Base-by-base conservation (phyloP, 2,113 vertebrate genomes). In the Engraulis encrasicolus region DNA sequence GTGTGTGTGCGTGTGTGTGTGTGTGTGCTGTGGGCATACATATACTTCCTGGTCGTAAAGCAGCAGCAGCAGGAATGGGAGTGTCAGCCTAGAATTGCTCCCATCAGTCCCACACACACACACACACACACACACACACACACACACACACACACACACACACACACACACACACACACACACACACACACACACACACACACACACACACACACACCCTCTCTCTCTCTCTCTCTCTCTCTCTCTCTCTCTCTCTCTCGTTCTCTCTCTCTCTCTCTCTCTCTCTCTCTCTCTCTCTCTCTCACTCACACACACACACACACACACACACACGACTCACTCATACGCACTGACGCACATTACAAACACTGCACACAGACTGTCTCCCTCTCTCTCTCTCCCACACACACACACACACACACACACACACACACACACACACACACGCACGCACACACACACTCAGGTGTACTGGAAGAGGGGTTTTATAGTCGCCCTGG, bases 401-500 rank as follows among this genome's bases (percentile, higher is more conserved):
- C 40, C 40, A 45, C 40, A 5, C 40, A 45, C 9, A 9, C 40
- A 45, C 40, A 45, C 40, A 5, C 9, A 45, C 9, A 45, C 40
- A 45, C 40, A 45, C 40, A 45, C 40, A 45, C 40, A 45, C 40
- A 45, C 40, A 45, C 80, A 81, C n/a, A 71, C 38, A 82, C 38
- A 77, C 38, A 45, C 14, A 48, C 38, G 23, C 27, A 36, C 50
- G 11, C 17, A 58, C 79, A 27, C 79, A 50, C 23, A 50, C 54
- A 48, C 84, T 80, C 54, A n/a, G 54, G 54, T 61, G 27, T 23
- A 61, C n/a, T 66, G 58, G 58, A 66, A 66, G 58, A 66, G n/a
- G 27, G 58, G 31, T 90, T 93, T 93, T 93, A 94, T 90, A 82
- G 91, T 90, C 87, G 88, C 90, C 88, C 79, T 78, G 93, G 92